These are phyloP conservation scores for Priocnemis perturbator DNA, from an alignment of 2,888 invertebrate genomes.

Conservation along the genomic window DNA sequence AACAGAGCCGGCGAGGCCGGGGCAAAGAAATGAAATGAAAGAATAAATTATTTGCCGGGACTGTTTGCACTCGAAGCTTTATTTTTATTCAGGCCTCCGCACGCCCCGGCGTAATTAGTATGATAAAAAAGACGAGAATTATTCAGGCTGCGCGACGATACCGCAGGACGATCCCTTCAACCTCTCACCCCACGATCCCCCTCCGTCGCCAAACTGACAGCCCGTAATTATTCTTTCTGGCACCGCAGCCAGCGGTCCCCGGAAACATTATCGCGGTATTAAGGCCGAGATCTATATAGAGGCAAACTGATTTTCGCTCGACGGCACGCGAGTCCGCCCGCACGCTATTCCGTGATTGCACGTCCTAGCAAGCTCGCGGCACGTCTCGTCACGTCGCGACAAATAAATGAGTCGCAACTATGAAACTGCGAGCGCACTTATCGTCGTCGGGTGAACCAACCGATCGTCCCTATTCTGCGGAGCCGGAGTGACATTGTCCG, in stretches of 20 bases:
- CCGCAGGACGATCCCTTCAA: conserved; percentile 22
- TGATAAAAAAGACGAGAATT: conserved; percentile 39
- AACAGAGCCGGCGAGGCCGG: conserved; percentile 46
- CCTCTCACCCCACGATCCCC: too few species aligned
- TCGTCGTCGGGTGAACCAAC: too few species aligned
- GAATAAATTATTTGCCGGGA: conserved; percentile 62
- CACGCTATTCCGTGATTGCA: not conserved
- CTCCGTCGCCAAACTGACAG: not conserved
- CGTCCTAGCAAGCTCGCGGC: too few species aligned
- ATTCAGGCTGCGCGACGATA: conserved; percentile 23
- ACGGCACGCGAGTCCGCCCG: not conserved
- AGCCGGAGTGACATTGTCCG: too few species aligned
- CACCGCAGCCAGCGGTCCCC: too few species aligned
- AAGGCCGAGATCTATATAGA: too few species aligned
- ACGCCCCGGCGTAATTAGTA: conserved; percentile 44
- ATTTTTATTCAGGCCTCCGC: conserved; percentile 32
- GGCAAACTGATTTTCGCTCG: too few species aligned
- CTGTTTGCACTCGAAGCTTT: conserved; percentile 41
- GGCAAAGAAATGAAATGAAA: conserved; percentile 61
- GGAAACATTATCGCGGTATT: too few species aligned
- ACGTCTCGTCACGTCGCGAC: too few species aligned
- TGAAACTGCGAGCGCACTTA: too few species aligned
- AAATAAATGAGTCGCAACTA: too few species aligned
- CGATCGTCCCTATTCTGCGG: too few species aligned
- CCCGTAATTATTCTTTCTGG: conserved; percentile 2